Evolutionary conservation across 1,140 invertebrate species (phyloP), one percentile per base, ranked within the genome.

Genomic region (Steinernema khuongi): DNA sequence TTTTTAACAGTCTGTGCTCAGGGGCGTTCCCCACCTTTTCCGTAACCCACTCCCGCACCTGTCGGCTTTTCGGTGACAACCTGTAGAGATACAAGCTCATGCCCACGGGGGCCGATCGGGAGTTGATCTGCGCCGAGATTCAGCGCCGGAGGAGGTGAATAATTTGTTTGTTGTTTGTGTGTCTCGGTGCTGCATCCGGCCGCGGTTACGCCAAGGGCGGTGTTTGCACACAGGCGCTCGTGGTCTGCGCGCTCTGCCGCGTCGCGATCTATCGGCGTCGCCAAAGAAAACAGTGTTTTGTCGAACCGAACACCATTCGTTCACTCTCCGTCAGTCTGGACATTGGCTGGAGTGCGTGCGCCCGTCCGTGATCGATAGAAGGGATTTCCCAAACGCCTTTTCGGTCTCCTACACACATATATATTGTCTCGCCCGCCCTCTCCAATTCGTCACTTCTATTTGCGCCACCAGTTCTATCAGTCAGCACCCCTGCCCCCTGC

Each of bases 111-210:
- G n/a, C n/a, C n/a, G n/a, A n/a, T n/a, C n/a, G n/a, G n/a, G n/a
- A n/a, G n/a, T n/a, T n/a, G n/a, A n/a, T n/a, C n/a, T n/a, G n/a
- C n/a, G n/a, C n/a, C n/a, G n/a, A n/a, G n/a, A n/a, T n/a, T n/a
- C n/a, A n/a, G n/a, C n/a, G n/a, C n/a, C n/a, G n/a, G n/a, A n/a
- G n/a, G 50, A 60, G 4, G 50, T 60, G 50, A 60, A 60, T 60
- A 60, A 60, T 60, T 60, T 60, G 50, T 60, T 60, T 60, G 50
- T 60, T 60, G 50, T 60, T 60, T 60, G 50, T 60, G 50, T 60
- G 14, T 60, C 22, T 60, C 26, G 14, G 14, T 60, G n/a, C 50
- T 60, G 50, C 50, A 60, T 60, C 50, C 11, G 50, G 50, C 50
- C 50, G 7, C 26, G 7, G 50, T 22, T 60, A 60, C 50, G 50